A percentile compares a stretch with the other conserved stretches of the same genome.
Conservation (phyloP, 2,113 vertebrate genomes). For the Triplophysa tibetana region DNA sequence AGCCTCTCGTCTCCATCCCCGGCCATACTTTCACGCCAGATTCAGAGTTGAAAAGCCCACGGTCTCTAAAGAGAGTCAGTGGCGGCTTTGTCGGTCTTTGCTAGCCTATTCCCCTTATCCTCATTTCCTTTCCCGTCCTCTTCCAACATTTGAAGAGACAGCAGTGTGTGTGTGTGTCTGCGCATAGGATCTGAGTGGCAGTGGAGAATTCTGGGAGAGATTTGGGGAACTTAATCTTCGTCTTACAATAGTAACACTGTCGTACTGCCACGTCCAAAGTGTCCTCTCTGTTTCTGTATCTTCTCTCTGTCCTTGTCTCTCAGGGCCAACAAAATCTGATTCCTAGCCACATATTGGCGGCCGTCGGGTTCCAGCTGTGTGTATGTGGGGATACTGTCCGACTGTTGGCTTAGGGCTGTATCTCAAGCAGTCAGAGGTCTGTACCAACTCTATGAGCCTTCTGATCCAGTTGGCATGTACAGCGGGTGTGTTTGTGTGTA, state of each 20-base stretch:
- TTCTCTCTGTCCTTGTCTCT: slow-evolving; percentile 23
- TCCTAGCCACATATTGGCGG: slow-evolving; percentile 4
- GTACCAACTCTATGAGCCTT: slow-evolving; percentile 61
- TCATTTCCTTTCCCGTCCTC: slow-evolving; percentile 9
- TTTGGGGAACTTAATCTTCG: slow-evolving; percentile 6
- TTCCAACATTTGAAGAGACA: slow-evolving; percentile 18
- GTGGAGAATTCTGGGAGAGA: slow-evolving; percentile 19
- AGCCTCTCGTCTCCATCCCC: slow-evolving; percentile 27
- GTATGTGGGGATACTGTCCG: slow-evolving; percentile 49
- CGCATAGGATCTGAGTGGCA: slow-evolving; percentile 16
- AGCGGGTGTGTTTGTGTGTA: neutral
- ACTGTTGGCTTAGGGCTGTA: slow-evolving; percentile 17
- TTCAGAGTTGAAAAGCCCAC: slow-evolving; percentile 12
- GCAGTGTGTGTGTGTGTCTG: slow-evolving; percentile 2
- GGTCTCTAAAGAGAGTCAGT: slow-evolving; percentile 7
- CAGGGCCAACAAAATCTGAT: slow-evolving; percentile 20
- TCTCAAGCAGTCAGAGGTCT: slow-evolving; percentile 43
- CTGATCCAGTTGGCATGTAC: slow-evolving; percentile 50
- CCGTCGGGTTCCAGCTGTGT: neutral
- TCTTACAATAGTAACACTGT: slow-evolving; percentile 25
- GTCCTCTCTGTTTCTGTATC: slow-evolving; percentile 37
- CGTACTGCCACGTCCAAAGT: slow-evolving; percentile 5
- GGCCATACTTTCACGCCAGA: slow-evolving; percentile 19
- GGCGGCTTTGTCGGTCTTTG: slow-evolving; percentile 12
- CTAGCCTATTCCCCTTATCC: neutral